These are phyloP conservation scores for Copidosoma aretas DNA, from an alignment of 2,888 invertebrate species.

Conservation along the genomic window DNA sequence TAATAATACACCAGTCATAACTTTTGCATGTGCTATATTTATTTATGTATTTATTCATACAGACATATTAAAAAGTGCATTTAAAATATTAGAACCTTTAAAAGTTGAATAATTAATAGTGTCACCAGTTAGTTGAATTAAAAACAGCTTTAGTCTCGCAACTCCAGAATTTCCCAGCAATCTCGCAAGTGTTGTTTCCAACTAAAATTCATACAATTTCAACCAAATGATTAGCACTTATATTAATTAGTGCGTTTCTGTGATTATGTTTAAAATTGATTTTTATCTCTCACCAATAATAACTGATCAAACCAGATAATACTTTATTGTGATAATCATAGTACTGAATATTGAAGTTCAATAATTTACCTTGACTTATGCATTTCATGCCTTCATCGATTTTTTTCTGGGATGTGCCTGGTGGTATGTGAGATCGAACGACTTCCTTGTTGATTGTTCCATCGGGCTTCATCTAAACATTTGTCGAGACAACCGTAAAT, in stretches of 20 bases:
- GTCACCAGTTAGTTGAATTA: neutral
- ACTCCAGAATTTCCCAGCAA: slow-evolving; percentile 38
- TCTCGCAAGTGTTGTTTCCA: slow-evolving; percentile 40
- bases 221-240: neutral
- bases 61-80: no score
- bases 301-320: no score
- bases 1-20: no score
- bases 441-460: slow-evolving; percentile 48
- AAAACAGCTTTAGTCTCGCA: slow-evolving; percentile 33
- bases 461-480: slow-evolving; percentile 47
- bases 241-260: neutral
- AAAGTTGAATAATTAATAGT: no score
- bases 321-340: neutral
- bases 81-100: no score
- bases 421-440: slow-evolving; percentile 46
- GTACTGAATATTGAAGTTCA: neutral
- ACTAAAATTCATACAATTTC: slow-evolving; percentile 17
- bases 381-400: slow-evolving; percentile 47
- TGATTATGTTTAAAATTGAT: no score
- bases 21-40: no score
- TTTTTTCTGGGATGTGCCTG: slow-evolving; percentile 43
- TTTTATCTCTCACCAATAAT: no score
- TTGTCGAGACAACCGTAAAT: no score
- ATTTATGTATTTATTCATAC: no score
- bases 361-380: slow-evolving; percentile 44